Conservation (phyloP, 2,888 invertebrate genomes). For the Hybos culiciformis region DNA sequence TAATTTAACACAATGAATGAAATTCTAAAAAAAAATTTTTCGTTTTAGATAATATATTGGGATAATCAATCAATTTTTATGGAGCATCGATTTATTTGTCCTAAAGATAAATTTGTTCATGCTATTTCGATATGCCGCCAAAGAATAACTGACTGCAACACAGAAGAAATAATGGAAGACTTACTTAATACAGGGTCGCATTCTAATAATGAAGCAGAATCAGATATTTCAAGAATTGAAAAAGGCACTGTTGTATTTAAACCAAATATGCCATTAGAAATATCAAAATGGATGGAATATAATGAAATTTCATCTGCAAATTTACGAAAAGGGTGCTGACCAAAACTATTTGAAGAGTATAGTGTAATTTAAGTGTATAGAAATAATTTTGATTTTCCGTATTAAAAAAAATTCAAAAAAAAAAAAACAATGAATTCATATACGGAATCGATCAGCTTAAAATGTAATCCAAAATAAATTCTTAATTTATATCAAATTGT, state of each 20-base stretch:
- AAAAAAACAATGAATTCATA: too few species aligned
- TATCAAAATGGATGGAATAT: conserved; percentile 54
- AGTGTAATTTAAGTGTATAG: too few species aligned
- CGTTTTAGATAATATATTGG: conserved; percentile 66
- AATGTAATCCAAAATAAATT: too few species aligned
- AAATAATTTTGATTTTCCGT: not conserved
- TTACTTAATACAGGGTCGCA: conserved; percentile 21
- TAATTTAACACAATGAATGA: not conserved
- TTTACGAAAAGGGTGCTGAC: conserved; percentile 38
- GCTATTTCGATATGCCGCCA: conserved; percentile 39
- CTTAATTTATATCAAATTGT: too few species aligned
- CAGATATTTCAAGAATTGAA: conserved; percentile 16
- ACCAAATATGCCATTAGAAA: conserved; percentile 49
- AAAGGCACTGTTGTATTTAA: conserved; percentile 26
- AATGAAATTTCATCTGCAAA: conserved; percentile 57
- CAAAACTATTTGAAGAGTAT: conserved; percentile 6
- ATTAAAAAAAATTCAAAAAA: too few species aligned
- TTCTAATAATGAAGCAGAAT: conserved; percentile 6
- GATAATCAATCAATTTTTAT: conserved; percentile 69
- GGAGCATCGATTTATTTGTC: conserved; percentile 66
- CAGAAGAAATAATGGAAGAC: conserved; percentile 38
- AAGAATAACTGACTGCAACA: conserved; percentile 38
- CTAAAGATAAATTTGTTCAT: conserved; percentile 56
- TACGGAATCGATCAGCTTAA: too few species aligned
- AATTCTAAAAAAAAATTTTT: not conserved